phyloP scores from a whole-genome alignment of 92 coral and sea anemone species.

The Porites evermanni region DNA sequence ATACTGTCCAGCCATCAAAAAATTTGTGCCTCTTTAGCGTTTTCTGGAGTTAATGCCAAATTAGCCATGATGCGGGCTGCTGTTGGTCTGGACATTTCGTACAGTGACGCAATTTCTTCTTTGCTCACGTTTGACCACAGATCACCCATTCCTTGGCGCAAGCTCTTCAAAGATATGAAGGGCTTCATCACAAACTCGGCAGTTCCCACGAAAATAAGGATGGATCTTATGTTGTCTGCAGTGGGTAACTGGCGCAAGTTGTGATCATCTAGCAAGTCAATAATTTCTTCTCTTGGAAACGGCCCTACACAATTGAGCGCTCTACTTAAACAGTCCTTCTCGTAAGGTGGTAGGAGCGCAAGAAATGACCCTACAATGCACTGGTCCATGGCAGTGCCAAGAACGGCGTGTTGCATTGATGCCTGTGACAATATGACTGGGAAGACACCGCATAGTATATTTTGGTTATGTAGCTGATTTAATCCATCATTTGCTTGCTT shows the following conservation, averaged over 20 bases:
- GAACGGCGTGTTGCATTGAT: conserved; percentile 52
- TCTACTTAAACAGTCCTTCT: conserved; percentile 45
- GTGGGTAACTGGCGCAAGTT: conserved; percentile 56
- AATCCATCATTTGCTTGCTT: too few species aligned
- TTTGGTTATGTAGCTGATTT: too few species aligned
- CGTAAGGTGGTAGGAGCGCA: conserved; percentile 45
- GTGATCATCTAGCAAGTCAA: conserved; percentile 60
- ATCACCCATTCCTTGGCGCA: conserved; percentile 54
- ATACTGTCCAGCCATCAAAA: conserved; percentile 65
- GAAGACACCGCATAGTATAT: conserved; percentile 55
- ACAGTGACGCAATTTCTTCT: conserved; percentile 52
- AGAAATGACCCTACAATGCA: conserved; percentile 57
- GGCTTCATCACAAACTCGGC: conserved; percentile 55
- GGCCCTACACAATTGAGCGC: conserved; percentile 45
- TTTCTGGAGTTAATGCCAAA: conserved; percentile 30
- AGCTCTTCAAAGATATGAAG: conserved; percentile 26
- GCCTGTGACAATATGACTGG: conserved; percentile 64
- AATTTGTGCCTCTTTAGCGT: conserved; percentile 54
- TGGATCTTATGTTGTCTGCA: conserved; percentile 24
- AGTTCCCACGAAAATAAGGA: conserved; percentile 18
- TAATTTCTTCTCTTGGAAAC: conserved; percentile 41
- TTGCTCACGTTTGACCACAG: conserved; percentile 40
- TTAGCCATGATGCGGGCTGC: conserved; percentile 31
- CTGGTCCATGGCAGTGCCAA: conserved; percentile 52
- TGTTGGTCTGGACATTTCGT: conserved; percentile 51